These are phyloP conservation scores for Drosophila cyrtoloma DNA, from an alignment of 2,888 invertebrate species.

Conservation along the genomic window DNA sequence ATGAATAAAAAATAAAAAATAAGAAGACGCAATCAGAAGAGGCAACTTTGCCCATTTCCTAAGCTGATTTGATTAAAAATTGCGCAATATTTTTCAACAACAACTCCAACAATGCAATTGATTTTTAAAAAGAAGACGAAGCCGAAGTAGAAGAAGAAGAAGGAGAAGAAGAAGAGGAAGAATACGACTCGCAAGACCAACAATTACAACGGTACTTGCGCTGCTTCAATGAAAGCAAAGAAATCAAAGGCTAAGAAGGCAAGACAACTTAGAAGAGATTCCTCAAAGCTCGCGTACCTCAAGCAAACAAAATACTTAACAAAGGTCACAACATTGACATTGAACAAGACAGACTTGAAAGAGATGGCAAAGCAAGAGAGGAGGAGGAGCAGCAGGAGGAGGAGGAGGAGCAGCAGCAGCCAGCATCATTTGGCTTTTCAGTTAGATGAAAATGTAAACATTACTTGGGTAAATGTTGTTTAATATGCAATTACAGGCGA, in stretches of 20 bases:
- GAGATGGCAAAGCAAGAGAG: conserved; percentile 15
- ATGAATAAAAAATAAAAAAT: neutral
- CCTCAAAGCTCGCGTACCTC: conserved; percentile 37
- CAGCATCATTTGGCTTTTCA: conserved; percentile 45
- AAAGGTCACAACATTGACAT: conserved; percentile 80
- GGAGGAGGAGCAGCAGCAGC: conserved; percentile 3
- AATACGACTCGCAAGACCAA: conserved; percentile 45
- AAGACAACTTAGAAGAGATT: conserved; percentile 48
- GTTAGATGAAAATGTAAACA: conserved; percentile 60
- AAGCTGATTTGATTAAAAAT: conserved; percentile 70
- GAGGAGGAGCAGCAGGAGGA: neutral
- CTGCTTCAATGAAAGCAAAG: conserved; percentile 62
- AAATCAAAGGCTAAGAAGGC: conserved; percentile 3
- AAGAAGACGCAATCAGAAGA: conserved; percentile 5
- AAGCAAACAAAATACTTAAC: conserved; percentile 78
- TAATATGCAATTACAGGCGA: conserved; percentile 76
- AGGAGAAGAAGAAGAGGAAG: conserved; percentile 4
- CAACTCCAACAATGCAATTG: conserved; percentile 49
- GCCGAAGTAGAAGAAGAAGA: conserved; percentile 6
- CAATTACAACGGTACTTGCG: conserved; percentile 77
- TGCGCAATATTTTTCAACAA: conserved; percentile 79
- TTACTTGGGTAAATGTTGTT: conserved; percentile 72
- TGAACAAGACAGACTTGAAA: conserved; percentile 63
- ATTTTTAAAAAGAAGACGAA: conserved; percentile 42
- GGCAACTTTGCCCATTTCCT: conserved; percentile 34